Conservation (phyloP, 1,140 invertebrate genomes). For the Papilio polyxenes region DNA sequence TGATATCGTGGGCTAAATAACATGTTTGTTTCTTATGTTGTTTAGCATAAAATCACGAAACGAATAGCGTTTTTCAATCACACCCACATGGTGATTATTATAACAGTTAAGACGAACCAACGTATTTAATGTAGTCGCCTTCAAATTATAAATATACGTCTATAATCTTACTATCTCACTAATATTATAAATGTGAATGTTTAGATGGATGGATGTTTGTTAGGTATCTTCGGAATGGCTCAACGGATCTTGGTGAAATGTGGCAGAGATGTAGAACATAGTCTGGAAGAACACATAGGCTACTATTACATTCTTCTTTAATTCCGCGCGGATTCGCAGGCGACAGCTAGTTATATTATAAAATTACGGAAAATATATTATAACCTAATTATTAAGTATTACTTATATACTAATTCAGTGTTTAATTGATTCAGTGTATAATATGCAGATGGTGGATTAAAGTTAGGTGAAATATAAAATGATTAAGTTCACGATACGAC, state of each 20-base stretch:
- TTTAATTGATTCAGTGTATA: no score
- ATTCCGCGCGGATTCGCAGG: no score
- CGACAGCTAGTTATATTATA: no score
- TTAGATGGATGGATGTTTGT: no score
- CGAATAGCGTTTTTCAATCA: not conserved
- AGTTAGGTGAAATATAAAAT: not conserved
- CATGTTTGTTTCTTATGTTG: not conserved
- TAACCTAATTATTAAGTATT: no score
- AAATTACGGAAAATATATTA: no score
- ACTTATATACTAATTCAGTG: no score
- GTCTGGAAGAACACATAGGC: no score
- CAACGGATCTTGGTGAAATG: no score
- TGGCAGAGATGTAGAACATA: no score
- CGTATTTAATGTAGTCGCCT: not conserved
- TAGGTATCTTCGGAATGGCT: no score
- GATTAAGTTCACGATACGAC: not conserved
- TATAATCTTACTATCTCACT: not conserved
- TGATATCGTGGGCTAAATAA: not conserved
- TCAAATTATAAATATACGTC: not conserved
- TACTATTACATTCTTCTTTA: no score
- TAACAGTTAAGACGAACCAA: not conserved
- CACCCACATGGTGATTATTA: conserved; percentile 10
- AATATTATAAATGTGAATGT: not conserved
- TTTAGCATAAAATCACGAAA: not conserved
- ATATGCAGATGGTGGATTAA: not conserved